Base-by-base conservation (phyloP, 2,888 invertebrate genomes). In the Carabus problematicus region DNA sequence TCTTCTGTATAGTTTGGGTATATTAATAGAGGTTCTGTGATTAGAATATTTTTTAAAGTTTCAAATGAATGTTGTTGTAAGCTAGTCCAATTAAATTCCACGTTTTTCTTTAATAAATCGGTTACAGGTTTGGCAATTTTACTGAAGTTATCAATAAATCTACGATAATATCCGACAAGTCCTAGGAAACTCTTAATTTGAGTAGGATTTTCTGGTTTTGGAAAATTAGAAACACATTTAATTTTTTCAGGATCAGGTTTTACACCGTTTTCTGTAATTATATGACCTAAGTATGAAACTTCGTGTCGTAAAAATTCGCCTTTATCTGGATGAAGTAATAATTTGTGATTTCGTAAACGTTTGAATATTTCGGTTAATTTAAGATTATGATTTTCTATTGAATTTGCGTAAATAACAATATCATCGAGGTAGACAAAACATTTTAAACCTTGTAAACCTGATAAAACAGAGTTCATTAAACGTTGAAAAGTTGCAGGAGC, bases 351-450 rank as follows among this genome's bases (percentile, higher is more conserved):
- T 9, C 71, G 47, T 9, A 74, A 29, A 49, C 69, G 41, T 18
- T 55, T 56, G 8, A 73, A 62, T 4, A 72, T 52, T 40, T 64
- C 49, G 45, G 56, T 63, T 16, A 74, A 64, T 64, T 70, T 72
- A 49, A 47, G 14, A 41, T 58, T 71, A 61, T 74, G 74, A 63
- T 70, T 63, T 16, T 76, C 58, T 49, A 79, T 64, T 6, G 71
- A 72, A 16, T 61, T 67, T 0, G 74, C 75, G 54, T 74, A 77
- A 0, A 79, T 72, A 2, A 79, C 76, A 1, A 79, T 75, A 64
- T 78, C 80, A 63, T 80, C 79, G 8, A 79, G 41, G 59, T 79
- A 79, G 0, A 78, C 75, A 8, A 79, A 72, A 61, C 77, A 79
- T 72, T 77, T 74, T 4, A 74, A 70, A 1, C 76, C 76, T 72